A percentile compares a stretch with the other conserved stretches of the same genome.
phyloP scores from a whole-genome alignment of 30 jellyfish, hydroid and myxozoan species.

The Phacellophora camtschatica region DNA sequence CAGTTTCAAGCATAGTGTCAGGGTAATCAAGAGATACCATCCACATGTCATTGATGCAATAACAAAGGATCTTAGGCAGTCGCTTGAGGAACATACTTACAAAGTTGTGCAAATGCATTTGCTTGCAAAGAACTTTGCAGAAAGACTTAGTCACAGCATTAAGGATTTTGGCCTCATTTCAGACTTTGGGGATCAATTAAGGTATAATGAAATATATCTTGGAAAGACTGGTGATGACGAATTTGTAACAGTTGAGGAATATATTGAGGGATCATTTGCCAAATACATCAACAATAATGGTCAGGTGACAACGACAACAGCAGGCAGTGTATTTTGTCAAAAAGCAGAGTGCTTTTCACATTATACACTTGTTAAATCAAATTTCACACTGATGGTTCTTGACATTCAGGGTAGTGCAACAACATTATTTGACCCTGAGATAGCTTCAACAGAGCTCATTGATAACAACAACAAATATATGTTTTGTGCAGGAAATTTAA shows the following conservation, averaged over 20 bases:
- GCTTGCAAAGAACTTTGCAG: background rate
- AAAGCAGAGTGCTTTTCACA: constrained; percentile 36
- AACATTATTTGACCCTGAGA: constrained; percentile 24
- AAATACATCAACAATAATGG: constrained; percentile 50
- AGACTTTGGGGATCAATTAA: background rate
- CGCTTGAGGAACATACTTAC: background rate
- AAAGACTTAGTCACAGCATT: background rate
- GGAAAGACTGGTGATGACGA: constrained; percentile 2
- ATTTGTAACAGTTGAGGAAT: background rate
- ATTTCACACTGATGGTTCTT: background rate
- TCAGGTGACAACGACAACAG: background rate
- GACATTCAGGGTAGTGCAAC: constrained; percentile 44
- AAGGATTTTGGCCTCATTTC: background rate
- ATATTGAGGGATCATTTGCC: constrained; percentile 12
- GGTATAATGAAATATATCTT: background rate
- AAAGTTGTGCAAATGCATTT: constrained; percentile 10
- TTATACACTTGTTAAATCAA: constrained; percentile 5
- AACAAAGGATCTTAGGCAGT: background rate
- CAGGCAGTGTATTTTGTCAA: constrained; percentile 1
- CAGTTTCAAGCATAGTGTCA: background rate
- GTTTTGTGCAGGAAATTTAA: constrained; percentile 16
- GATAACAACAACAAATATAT: background rate
- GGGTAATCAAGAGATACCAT: constrained; percentile 7
- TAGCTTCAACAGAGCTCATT: background rate
- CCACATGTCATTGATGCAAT: background rate